Conservation (phyloP, 2,888 invertebrate genomes). For the Magallana nippona region DNA sequence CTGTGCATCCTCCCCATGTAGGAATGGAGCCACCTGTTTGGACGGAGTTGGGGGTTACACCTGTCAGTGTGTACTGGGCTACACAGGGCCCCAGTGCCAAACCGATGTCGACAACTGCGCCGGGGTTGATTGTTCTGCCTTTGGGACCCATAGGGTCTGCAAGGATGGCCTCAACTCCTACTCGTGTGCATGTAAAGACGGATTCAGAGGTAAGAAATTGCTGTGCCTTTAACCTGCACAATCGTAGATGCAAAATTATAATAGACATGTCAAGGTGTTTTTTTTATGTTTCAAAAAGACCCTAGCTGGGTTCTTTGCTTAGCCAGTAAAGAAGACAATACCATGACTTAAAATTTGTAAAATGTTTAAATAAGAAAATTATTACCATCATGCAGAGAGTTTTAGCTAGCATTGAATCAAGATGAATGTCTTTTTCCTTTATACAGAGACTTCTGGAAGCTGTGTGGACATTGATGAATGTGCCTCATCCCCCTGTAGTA, state of each 20-base stretch:
- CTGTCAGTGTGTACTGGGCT: constrained; percentile 58
- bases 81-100: constrained; percentile 57
- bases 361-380: too few species aligned
- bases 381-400: too few species aligned
- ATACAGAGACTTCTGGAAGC: constrained; percentile 52
- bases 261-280: too few species aligned
- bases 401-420: too few species aligned
- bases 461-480: constrained; percentile 65
- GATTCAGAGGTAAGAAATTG: constrained; percentile 62
- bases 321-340: too few species aligned
- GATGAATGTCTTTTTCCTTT: not conserved
- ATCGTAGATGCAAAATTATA: too few species aligned
- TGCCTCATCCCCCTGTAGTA: constrained; percentile 52
- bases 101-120: constrained; percentile 63
- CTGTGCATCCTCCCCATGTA: constrained; percentile 64
- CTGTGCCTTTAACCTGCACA: not conserved
- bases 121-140: constrained; percentile 55
- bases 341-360: too few species aligned
- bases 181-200: constrained; percentile 62
- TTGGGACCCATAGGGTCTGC: constrained; percentile 56
- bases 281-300: too few species aligned
- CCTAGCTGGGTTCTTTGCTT: too few species aligned
- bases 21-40: constrained; percentile 60
- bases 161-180: constrained; percentile 56
- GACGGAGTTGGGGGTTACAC: constrained; percentile 43